Base-by-base conservation (phyloP, 2,113 vertebrate genomes). In the Narcine bancroftii region DNA sequence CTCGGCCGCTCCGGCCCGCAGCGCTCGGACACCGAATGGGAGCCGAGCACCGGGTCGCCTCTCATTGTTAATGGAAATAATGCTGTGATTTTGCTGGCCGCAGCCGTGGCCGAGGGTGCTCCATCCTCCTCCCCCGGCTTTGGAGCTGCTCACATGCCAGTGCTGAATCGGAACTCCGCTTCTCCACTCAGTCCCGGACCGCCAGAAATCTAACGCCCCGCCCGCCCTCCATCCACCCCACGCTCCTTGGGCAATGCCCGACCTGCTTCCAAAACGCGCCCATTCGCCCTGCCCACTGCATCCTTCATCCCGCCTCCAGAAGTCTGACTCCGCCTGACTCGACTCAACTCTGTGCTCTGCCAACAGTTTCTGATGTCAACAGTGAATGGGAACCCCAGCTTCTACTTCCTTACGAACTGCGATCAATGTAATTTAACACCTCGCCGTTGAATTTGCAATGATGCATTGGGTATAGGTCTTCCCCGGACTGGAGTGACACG, bases 41-140 rank as follows among this genome's bases (percentile, higher is more conserved):
- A 53, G 10, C 77, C 77, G 77, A 47, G 45, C 77, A 5, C 50
- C 81, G 50, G 53, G 15, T 87, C 81, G 53, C 13, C 11, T 36
- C 17, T 39, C 81, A 87, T 87, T 53, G 53, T 56, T 87, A 87
- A n/a, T 60, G 53, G 36, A 33, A 63, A n/a, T 50, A 36, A 53
- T 53, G 81, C 53, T n/a, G 6, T 87, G 50, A 63, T 87, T 53
- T 60, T n/a, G 53, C 81, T 60, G 81, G 53, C 53, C 53, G 81
- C 81, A 56, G 81, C 81, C 81, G 56, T n/a, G 56, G 81, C 81
- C 81, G n/a, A n/a, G 24, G 81, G 5, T 87, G 81, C 81, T 56
- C n/a, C 81, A 87, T 87, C 81, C 81, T 87, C 81, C 81, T 87
- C 33, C 36, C 81, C 81, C 81, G 81, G 81, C n/a, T n/a, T n/a